Evolutionary conservation across 1,140 invertebrate species (phyloP).

Genomic region (Drosophila persimilis): DNA sequence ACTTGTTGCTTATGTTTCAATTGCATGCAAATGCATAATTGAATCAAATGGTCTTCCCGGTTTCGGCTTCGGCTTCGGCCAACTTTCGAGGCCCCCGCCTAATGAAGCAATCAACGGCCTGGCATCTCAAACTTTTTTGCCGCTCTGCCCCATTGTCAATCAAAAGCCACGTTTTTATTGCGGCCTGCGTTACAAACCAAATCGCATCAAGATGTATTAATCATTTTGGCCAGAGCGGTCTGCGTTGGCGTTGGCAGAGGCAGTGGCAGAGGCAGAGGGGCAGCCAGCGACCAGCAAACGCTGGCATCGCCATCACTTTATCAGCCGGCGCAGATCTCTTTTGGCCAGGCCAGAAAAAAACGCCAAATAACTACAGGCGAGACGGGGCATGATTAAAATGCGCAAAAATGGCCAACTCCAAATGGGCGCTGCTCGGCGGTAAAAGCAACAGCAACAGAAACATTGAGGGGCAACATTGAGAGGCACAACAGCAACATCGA

Average conservation of each 20-base stretch:
- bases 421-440: constrained; percentile 70
- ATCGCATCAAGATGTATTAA: constrained; percentile 81
- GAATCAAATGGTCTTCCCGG: constrained; percentile 63
- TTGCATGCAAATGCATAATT: constrained; percentile 79
- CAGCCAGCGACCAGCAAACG: constrained; percentile 28
- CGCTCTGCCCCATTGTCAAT: constrained; percentile 64
- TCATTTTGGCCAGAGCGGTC: constrained; percentile 63
- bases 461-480: constrained; percentile 22
- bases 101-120: constrained; percentile 75
- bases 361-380: constrained; percentile 73
- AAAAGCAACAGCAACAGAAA: constrained; percentile 48
- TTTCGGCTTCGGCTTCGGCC: constrained; percentile 22
- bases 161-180: constrained; percentile 77
- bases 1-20: constrained; percentile 60
- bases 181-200: constrained; percentile 71
- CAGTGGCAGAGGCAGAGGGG: constrained; percentile 9
- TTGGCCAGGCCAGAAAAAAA: constrained; percentile 58
- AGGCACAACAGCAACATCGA: constrained; percentile 18
- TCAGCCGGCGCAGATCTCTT: constrained; percentile 68
- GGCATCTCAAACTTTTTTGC: constrained; percentile 65
- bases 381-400: constrained; percentile 77
- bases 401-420: constrained; percentile 78
- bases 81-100: constrained; percentile 56
- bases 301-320: constrained; percentile 58
- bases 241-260: constrained; percentile 51